Evolutionary conservation across 2,797 vertebrate species (phyloP), one percentile per base, ranked within the genome.

Genomic region (Peromyscus eremicus): DNA sequence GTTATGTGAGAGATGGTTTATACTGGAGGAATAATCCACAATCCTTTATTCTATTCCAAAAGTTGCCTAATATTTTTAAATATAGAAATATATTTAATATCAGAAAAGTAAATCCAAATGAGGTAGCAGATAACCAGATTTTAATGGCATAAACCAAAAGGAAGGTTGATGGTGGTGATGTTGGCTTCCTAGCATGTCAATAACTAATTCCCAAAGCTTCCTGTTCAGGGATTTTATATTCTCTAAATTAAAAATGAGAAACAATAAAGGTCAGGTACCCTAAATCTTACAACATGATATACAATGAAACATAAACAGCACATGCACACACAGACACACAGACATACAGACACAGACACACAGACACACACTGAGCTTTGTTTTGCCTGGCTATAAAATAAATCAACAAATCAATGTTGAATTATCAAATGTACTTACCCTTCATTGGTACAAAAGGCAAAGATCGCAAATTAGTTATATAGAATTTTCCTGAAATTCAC

Each of bases 1-100:
- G 43, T 49, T 89, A 6, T 89, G 49, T 91, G 90, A 92, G 75
- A 55, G 23, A 91, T 89, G 46, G 52, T 96, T 98, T 97, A 95
- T 97, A 0, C 79, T 97, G 97, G 89, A 89, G 60, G 16, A 75
- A 89, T 92, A 86, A 10, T 43, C 23, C 23, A 25, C 49, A 57
- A 52, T 29, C 17, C 5, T 89, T 87, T 12, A 40, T 94, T 94
- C n/a, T 91, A 5, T 68, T 94, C 64, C 71, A 70, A 77, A 97
- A 57, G 3, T 66, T 88, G 73, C 70, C 62, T 90, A 34, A 57
- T 66, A 46, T 93, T 92, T 87, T 91, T 29, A 89, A 75, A 82
- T 71, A 79, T 12, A 52, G 46, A 40, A 93, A 57, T 2, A 3
- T 27, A 85, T 60, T 71, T 94, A 87, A 21, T 79, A 68, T 82